A percentile compares a stretch with the other conserved stretches of the same genome.
Conservation (phyloP, 1,140 invertebrate genomes). For the Drosophila elegans region DNA sequence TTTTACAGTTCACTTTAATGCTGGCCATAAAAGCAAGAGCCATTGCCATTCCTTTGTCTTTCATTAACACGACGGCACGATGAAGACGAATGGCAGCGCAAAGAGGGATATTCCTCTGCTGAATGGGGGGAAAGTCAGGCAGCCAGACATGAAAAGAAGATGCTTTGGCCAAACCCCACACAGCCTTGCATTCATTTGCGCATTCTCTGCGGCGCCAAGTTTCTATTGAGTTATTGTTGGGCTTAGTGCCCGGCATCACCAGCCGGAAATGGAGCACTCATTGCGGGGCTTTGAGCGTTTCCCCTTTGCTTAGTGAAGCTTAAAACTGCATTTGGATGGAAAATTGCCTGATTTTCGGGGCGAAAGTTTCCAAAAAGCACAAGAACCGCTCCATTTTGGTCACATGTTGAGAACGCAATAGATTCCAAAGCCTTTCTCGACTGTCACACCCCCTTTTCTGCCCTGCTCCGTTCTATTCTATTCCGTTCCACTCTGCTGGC, state of each 20-base stretch:
- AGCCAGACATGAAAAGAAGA: conserved; percentile 6
- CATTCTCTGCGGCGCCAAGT: conserved; percentile 26
- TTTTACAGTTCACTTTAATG: conserved; percentile 61
- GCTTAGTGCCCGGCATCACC: conserved; percentile 12
- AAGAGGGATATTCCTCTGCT: conserved; percentile 8
- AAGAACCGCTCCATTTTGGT: not conserved
- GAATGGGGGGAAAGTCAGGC: conserved; percentile 1
- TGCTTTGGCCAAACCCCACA: conserved; percentile 10
- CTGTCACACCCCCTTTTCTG: conserved; percentile 3
- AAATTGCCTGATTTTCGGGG: conserved; percentile 19
- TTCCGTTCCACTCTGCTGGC: conserved; percentile 16
- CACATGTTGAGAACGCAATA: conserved; percentile 46
- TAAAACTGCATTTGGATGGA: conserved; percentile 48
- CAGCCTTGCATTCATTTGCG: conserved; percentile 47
- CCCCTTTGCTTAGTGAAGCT: conserved; percentile 35
- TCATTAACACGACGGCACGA: conserved; percentile 44
- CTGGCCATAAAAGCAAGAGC: conserved; percentile 43
- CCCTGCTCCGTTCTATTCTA: not conserved
- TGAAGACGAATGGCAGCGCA: conserved; percentile 42
- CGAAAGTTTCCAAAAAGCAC: conserved; percentile 14
- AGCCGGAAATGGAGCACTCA: conserved; percentile 45
- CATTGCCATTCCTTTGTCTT: conserved; percentile 32
- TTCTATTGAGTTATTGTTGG: conserved; percentile 63
- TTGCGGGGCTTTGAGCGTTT: conserved; percentile 45
- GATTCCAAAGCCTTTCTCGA: conserved; percentile 49